These are phyloP conservation scores for Psittacula derbiana DNA, from an alignment of 2,797 vertebrate genomes.

Conservation along the genomic window DNA sequence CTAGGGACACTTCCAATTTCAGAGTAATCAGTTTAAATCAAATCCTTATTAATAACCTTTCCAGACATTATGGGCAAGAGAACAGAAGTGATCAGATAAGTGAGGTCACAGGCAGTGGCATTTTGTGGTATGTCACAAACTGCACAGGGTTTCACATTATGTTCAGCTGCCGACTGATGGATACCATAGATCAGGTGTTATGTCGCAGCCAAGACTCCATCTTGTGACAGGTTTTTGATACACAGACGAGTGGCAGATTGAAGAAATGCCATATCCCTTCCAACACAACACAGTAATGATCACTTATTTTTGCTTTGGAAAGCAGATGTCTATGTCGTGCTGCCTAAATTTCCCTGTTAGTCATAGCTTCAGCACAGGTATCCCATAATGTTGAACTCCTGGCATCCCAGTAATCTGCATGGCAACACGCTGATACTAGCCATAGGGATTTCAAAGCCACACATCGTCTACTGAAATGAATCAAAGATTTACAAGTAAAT, in stretches of 20 bases:
- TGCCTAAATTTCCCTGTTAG: constrained; percentile 15
- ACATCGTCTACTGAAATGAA: constrained; percentile 35
- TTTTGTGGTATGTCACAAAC: neutral
- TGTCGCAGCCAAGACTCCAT: neutral
- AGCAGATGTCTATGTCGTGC: neutral
- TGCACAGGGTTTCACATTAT: neutral
- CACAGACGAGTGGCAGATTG: neutral
- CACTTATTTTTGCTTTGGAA: neutral
- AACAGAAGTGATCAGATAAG: neutral
- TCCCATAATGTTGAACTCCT: neutral
- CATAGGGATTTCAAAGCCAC: constrained; percentile 27
- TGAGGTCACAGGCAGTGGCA: neutral
- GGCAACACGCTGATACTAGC: constrained; percentile 18
- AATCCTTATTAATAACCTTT: constrained; percentile 28
- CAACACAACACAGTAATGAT: neutral
- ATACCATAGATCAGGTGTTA: neutral
- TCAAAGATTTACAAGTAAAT: constrained; percentile 53
- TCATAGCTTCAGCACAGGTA: neutral
- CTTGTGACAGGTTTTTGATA: neutral
- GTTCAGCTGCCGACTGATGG: neutral
- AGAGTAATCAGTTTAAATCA: constrained; percentile 24
- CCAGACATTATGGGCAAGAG: neutral
- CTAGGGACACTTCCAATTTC: neutral
- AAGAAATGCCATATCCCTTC: neutral
- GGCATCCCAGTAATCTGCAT: constrained; percentile 45